Conservation (phyloP, 1,140 invertebrate genomes). For the Aphelenchoides besseyi region DNA sequence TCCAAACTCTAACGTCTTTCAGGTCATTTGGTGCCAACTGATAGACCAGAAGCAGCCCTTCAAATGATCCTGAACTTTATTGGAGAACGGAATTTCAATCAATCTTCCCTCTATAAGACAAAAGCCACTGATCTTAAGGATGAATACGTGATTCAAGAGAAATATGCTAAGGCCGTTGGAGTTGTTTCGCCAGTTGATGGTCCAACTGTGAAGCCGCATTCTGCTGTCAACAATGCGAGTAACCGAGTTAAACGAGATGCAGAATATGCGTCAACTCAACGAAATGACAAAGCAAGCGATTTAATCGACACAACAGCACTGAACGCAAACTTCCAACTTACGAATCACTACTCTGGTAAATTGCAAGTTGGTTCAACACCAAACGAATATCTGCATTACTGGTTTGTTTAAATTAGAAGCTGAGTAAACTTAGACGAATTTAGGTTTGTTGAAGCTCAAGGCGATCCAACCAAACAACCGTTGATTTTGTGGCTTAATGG, state of each 20-base stretch:
- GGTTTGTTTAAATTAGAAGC: too few relatives aligned
- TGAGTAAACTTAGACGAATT: too few relatives aligned
- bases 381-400: background rate
- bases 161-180: background rate
- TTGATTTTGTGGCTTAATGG: slow-evolving; percentile 67
- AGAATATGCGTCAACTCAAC: too few relatives aligned
- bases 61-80: slow-evolving; percentile 48
- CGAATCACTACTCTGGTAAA: slow-evolving; percentile 6
- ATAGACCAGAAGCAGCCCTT: slow-evolving; percentile 33
- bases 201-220: background rate
- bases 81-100: slow-evolving; percentile 21
- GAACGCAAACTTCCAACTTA: background rate
- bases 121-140: background rate
- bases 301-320: too few relatives aligned
- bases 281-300: too few relatives aligned
- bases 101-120: background rate
- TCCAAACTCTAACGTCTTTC: too few relatives aligned
- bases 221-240: too few relatives aligned
- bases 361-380: background rate
- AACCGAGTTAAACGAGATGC: too few relatives aligned
- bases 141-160: background rate
- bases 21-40: slow-evolving; percentile 39
- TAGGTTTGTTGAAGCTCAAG: slow-evolving; percentile 64
- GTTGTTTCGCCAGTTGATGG: background rate
- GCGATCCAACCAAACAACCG: slow-evolving; percentile 64